Evolutionary conservation across 2,888 invertebrate species (phyloP), one percentile per base, ranked within the genome.

Genomic region (Synergus laeviventris): DNA sequence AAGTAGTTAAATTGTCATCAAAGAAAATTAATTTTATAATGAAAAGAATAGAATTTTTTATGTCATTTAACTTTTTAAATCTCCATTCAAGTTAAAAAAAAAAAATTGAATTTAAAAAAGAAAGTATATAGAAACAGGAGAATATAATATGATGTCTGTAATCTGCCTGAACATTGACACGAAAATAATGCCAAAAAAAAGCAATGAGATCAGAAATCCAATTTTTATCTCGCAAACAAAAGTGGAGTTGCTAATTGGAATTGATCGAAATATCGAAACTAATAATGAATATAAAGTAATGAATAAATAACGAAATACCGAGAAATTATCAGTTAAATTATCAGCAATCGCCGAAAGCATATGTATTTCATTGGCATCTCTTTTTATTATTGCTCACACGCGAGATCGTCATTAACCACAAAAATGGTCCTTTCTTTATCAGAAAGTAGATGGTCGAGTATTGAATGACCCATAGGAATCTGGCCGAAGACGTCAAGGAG

Each of bases 381-480:
- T 21, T 56, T 21, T 56, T 56, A 21, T 56, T 56, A 21, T 56
- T 21, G 4, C 56, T 56, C 21, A 56, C 56, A 56, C 21, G 3
- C 14, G 12, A 4, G 21, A 21, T 18, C 56, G 21, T 56, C 56
- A 21, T 56, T 56, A 56, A 56, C 21, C 21, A 21, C 36, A 62
- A 62, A 62, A 36, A 62, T 38, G 36, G 8, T 62, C n/a, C n/a
- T 36, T 62, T 62, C n/a, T 78, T 73, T 81, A 59, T 74, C 61
- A 38, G 24, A 31, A 16, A 11, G 39, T 70, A 54, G 45, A 38
- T 49, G 74, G 42, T 38, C 11, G 61, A 74, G 81, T 78, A 74
- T 81, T 78, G 76, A 73, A 38, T 81, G 77, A 81, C 79, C 78
- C 75, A 76, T 78, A 77, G 73, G 76, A 79, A 76, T 79, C 38